Conservation (phyloP, 2,797 vertebrate genomes). For the Phaenicophaeus curvirostris region DNA sequence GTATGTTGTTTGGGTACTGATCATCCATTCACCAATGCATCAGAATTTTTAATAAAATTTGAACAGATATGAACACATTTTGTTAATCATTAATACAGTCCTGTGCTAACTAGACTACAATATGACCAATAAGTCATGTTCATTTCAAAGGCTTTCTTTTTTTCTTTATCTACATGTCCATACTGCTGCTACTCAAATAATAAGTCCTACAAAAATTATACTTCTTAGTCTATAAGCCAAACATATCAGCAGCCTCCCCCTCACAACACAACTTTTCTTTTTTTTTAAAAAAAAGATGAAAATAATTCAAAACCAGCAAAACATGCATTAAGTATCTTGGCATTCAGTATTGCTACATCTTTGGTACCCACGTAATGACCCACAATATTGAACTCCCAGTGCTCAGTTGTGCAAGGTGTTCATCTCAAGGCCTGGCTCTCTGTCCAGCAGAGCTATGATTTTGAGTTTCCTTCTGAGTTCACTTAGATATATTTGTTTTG, state of each 20-base stretch:
- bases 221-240: not conserved
- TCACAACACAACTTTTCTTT: not conserved
- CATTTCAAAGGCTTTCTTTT: not conserved
- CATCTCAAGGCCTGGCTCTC: not conserved
- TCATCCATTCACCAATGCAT: not conserved
- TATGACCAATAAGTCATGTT: not conserved
- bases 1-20: not conserved
- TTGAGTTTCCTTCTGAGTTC: not conserved
- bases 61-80: not conserved
- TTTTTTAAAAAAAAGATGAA: not conserved
- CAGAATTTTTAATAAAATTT: not conserved
- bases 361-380: not conserved
- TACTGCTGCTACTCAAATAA: not conserved
- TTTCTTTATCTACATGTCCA: not conserved
- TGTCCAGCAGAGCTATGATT: not conserved
- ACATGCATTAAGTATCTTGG: not conserved
- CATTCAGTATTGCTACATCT: not conserved
- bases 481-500: no score
- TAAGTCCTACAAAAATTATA: not conserved
- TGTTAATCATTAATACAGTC: not conserved
- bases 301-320: not conserved
- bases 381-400: no score
- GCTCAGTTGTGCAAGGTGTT: accelerated
- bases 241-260: not conserved
- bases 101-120: not conserved